Evolutionary conservation across 1,140 invertebrate genomes (phyloP).

Genomic region (Apis mellifera): DNA sequence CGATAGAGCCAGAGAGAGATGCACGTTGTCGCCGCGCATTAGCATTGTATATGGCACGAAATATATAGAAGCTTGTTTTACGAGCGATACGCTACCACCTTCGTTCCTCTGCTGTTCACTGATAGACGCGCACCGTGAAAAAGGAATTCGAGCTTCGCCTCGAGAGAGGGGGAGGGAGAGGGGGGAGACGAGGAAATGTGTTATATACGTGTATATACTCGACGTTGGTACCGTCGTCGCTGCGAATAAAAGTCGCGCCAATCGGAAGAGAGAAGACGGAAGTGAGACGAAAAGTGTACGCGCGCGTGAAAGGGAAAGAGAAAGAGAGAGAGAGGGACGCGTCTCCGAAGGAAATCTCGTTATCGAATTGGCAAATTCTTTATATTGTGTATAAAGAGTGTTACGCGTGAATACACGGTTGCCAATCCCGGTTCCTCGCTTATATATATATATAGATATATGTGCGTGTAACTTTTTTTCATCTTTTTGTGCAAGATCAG

Average conservation of each 20-base stretch:
- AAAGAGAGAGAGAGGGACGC: slow-evolving; percentile 30
- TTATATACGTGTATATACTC: too few relatives aligned
- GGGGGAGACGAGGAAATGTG: too few relatives aligned
- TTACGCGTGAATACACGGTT: slow-evolving; percentile 43
- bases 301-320: slow-evolving; percentile 14
- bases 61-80: slow-evolving; percentile 15
- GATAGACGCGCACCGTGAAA: neutral
- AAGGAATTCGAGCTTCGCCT: too few relatives aligned
- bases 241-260: neutral
- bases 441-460: too few relatives aligned
- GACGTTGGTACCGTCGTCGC: too few relatives aligned
- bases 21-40: slow-evolving; percentile 26
- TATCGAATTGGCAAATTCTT: too few relatives aligned
- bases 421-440: slow-evolving; percentile 33
- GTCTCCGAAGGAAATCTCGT: slow-evolving; percentile 7
- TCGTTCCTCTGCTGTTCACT: neutral
- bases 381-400: slow-evolving; percentile 12
- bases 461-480: slow-evolving; percentile 36
- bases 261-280: too few relatives aligned
- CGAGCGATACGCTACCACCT: neutral
- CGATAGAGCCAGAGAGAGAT: neutral
- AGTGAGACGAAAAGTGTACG: neutral
- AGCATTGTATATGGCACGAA: slow-evolving; percentile 21
- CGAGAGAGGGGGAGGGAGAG: too few relatives aligned
- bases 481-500: slow-evolving; percentile 45